Evolutionary conservation across 2,113 vertebrate species (phyloP).

Genomic region (Bolborhynchus lineola): DNA sequence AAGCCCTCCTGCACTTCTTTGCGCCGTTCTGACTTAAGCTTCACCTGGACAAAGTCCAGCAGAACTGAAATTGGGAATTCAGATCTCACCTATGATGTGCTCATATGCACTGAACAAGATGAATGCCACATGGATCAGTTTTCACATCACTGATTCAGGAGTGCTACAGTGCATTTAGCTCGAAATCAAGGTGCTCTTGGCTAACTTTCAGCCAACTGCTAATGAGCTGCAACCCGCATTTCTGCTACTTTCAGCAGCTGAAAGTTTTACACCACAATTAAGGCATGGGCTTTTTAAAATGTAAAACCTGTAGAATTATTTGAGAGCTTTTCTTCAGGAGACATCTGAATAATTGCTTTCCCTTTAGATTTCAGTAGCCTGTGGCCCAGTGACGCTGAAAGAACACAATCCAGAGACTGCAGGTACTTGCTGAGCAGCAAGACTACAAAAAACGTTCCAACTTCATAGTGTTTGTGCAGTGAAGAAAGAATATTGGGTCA

Average conservation of each 20-base stretch:
- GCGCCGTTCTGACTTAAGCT: neutral
- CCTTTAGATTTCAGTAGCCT: neutral
- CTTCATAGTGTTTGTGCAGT: neutral
- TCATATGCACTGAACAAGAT: neutral
- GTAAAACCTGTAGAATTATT: neutral
- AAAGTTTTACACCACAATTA: neutral
- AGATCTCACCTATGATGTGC: neutral
- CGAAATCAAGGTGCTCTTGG: neutral
- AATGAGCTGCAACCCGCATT: neutral
- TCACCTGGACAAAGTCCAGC: neutral
- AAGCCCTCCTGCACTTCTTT: neutral
- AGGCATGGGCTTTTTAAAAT: fast-evolving
- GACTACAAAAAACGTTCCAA: neutral
- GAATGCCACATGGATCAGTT: neutral
- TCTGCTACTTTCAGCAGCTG: neutral
- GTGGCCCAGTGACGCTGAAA: neutral
- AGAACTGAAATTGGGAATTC: neutral
- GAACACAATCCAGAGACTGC: neutral
- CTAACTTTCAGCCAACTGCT: neutral
- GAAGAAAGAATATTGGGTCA: neutral
- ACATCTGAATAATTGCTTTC: neutral
- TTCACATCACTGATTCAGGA: neutral
- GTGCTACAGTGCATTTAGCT: neutral
- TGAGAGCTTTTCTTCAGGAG: neutral
- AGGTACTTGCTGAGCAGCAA: neutral